A percentile compares a stretch with the other conserved stretches of the same genome.
Evolutionary conservation across 1,140 invertebrate species (phyloP).

Genomic region (Scylla paramamosain): DNA sequence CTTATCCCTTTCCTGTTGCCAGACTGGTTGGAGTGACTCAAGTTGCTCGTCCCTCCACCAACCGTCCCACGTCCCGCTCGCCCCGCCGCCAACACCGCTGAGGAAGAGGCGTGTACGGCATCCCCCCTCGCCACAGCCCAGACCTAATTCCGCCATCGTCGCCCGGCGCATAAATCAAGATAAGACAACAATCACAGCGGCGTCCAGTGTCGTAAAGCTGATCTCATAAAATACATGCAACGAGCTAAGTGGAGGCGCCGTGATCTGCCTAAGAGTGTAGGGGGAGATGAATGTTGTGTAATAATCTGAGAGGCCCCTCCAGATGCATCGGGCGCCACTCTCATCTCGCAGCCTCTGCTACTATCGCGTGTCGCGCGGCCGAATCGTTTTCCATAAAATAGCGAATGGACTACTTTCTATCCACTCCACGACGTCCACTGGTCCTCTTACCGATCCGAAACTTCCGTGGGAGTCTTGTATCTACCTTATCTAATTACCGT

Average conservation of each 20-base stretch:
- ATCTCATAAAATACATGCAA: constrained; percentile 59
- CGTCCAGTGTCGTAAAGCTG: constrained; percentile 46
- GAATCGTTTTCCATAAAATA: neutral
- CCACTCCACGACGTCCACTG: neutral
- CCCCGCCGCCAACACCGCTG: neutral
- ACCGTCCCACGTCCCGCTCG: neutral
- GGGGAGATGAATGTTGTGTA: constrained; percentile 28
- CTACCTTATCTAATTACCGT: neutral
- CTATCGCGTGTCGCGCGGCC: neutral
- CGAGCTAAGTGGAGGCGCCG: neutral
- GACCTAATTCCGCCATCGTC: neutral
- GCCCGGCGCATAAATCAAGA: constrained; percentile 50
- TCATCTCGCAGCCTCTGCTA: neutral
- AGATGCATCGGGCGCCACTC: too few species aligned
- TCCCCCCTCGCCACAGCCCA: neutral
- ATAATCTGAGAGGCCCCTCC: neutral
- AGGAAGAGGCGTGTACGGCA: neutral
- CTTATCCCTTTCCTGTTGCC: too few species aligned
- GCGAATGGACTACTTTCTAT: neutral
- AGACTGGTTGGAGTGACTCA: neutral
- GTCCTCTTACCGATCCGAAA: neutral
- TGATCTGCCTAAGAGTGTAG: neutral
- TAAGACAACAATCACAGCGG: constrained; percentile 59
- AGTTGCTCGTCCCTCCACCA: neutral
- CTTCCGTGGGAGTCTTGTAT: neutral